phyloP scores from a whole-genome alignment of 2,113 vertebrate species.

The Leptodactylus fuscus region DNA sequence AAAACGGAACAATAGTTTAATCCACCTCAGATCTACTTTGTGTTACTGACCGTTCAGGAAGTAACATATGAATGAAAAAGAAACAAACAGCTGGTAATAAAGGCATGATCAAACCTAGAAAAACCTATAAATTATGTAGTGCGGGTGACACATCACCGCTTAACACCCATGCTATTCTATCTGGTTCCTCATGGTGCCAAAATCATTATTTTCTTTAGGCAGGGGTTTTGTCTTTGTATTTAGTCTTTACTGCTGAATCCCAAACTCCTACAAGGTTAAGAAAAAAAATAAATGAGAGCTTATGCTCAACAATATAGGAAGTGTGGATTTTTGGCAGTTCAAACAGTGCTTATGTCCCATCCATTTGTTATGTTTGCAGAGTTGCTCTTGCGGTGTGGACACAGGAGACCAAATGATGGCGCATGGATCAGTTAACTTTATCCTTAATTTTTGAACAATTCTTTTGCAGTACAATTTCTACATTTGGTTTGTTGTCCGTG shows the following conservation, averaged over 20 bases:
- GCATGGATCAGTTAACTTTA: constrained; percentile 32
- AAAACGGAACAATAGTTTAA: constrained; percentile 28
- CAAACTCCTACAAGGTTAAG: constrained; percentile 21
- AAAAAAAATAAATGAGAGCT: constrained; percentile 10
- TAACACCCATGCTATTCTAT: constrained; percentile 37
- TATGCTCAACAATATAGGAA: constrained; percentile 25
- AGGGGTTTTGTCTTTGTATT: constrained; percentile 9
- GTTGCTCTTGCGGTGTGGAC: background rate
- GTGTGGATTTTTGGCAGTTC: constrained; percentile 11
- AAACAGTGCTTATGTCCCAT: constrained; percentile 22
- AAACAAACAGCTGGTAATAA: constrained; percentile 28
- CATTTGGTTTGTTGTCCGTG: constrained; percentile 28
- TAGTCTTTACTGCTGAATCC: background rate
- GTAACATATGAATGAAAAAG: background rate
- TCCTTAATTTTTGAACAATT: constrained; percentile 37
- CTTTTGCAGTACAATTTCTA: constrained; percentile 27
- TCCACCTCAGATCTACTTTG: constrained; percentile 23
- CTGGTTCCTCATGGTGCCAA: constrained; percentile 9
- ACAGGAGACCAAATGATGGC: constrained; percentile 35
- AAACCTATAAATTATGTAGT: constrained; percentile 32
- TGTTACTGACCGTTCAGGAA: constrained; percentile 25
- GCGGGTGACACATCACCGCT: constrained; percentile 14
- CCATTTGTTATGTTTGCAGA: constrained; percentile 28
- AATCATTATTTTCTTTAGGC: constrained; percentile 49
- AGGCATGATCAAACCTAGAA: constrained; percentile 5